Base-by-base conservation (phyloP, 2,113 vertebrate genomes). In the Spermophilus dauricus region DNA sequence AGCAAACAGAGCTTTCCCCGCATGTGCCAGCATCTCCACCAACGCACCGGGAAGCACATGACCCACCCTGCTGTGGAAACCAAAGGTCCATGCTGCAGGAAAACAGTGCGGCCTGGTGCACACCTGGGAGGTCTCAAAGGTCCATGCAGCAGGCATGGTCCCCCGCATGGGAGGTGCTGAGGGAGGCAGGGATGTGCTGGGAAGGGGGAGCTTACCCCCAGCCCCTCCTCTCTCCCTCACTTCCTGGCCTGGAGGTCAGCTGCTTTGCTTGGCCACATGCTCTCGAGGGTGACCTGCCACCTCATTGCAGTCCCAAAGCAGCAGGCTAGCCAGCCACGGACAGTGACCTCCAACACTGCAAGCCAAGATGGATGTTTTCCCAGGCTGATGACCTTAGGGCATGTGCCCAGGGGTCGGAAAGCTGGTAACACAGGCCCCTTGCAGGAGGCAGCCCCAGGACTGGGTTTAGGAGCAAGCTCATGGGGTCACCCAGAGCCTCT, bases 1-100 rank as follows among this genome's bases (percentile, higher is more conserved):
- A 96, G 89, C 26, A 56, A 76, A 89, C 22, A 14, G 22, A 20
- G 51, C 45, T 51, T 8, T 67, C 14, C 28, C 86, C 56, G 0
- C 18, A 4, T 4, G n/a, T 12, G 34, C 32, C 30, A 16, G 12
- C 0, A 0, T 10, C 34, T 82, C 81, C 81, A 8, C 45, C 45
- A 45, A 45, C 45, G 8, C 42, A 45, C 42, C 8, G 18, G 45
- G 56, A 77, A 26, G 53, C 53, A 24, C 24, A 4, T 7, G 10
- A 8, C 37, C 34, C 10, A 22, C 9, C 51, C 39, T 9, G 0
- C 3, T 1, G 20, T 2, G 6, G 53, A 8, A 1, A 16, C 58
- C 0, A 42, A 24, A 6, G 12, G 1, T 4, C 2, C 4, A 1
- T 0, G 24, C 83, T 12, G 14, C 10, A 22, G 39, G 32, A 39